Evolutionary conservation across 2,113 vertebrate genomes (phyloP).

Genomic region (Nothoprocta perdicaria): DNA sequence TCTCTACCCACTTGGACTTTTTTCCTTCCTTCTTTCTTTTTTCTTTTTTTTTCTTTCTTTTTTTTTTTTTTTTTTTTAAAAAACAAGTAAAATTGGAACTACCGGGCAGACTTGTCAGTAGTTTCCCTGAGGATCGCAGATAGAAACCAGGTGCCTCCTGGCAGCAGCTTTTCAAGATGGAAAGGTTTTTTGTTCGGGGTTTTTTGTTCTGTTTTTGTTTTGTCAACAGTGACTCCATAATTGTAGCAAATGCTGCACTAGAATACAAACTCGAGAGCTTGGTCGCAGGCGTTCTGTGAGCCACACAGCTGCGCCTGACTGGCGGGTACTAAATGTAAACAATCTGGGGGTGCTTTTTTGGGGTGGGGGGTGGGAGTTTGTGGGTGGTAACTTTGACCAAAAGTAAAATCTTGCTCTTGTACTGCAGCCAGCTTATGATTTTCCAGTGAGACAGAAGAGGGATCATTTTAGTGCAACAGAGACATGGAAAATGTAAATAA

Average conservation of each 20-base stretch:
- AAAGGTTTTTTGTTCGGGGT: slow-evolving; percentile 58
- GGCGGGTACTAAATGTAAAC: slow-evolving; percentile 73
- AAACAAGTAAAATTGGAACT: slow-evolving; percentile 22
- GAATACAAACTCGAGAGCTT: slow-evolving; percentile 74
- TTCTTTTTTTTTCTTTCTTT: slow-evolving; percentile 31
- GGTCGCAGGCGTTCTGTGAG: slow-evolving; percentile 51
- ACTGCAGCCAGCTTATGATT: slow-evolving; percentile 77
- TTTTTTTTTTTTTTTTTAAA: background rate
- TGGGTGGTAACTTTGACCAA: slow-evolving; percentile 75
- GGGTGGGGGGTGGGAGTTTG: slow-evolving; percentile 61
- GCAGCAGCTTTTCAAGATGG: slow-evolving; percentile 57
- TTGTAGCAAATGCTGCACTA: slow-evolving; percentile 83
- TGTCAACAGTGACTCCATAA: slow-evolving; percentile 74
- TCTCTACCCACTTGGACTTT: background rate
- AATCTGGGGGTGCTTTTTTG: slow-evolving; percentile 50
- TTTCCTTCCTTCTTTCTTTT: background rate
- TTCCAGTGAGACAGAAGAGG: slow-evolving; percentile 69
- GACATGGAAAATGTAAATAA: slow-evolving; percentile 56
- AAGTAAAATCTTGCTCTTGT: slow-evolving; percentile 75
- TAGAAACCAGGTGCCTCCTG: slow-evolving; percentile 79
- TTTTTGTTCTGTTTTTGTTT: slow-evolving; percentile 48
- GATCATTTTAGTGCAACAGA: slow-evolving; percentile 65
- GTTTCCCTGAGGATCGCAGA: slow-evolving; percentile 35
- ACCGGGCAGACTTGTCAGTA: background rate
- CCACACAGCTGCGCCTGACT: slow-evolving; percentile 57